Evolutionary conservation across 2,113 vertebrate species (phyloP), one percentile per base, ranked within the genome.

Genomic region (Sylvietta virens): DNA sequence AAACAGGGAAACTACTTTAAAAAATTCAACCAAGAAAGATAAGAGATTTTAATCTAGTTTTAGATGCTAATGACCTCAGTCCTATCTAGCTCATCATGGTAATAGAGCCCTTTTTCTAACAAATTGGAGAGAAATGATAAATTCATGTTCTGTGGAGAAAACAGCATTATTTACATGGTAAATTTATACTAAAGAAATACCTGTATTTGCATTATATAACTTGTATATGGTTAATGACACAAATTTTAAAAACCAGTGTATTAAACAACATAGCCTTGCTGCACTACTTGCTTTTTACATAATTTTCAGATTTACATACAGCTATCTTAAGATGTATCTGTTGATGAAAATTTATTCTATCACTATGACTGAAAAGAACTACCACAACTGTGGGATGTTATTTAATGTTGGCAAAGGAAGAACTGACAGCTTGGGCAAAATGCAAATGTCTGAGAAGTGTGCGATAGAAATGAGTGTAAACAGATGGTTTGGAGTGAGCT

Each of bases 401-500:
- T 94, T 96, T 95, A 96, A 88, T 15, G 18, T 35, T 97, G 96
- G 85, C 86, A 84, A 86, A 96, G 73, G 85, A 93, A 95, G 71
- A 97, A 96, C 60, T 86, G 94, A 94, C 91, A 98, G 95, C 92
- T 96, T 97, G 95, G 91, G 74, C 30, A 94, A 95, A 92, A 98
- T 92, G 95, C 78, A 97, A 97, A 97, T 97, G 77, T 39, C 66
- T 81, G 61, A 71, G 65, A 96, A 92, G 42, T 97, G 94, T 97
- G 88, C 2, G 4, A 95, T 77, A 96, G 61, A 97, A 96, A 96
- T 97, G 81, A 97, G 82, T 89, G 80, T 81, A 94, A 97, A 96
- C 97, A 97, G 97, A 97, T 96, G 96, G 95, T 96, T 97, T 97
- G 81, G 87, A 84, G 60, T 81, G 87, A 98, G 77, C 47, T 90